These are phyloP conservation scores for Triplophysa yarkandensis DNA, from an alignment of 2,797 vertebrate genomes.

Conservation along the genomic window DNA sequence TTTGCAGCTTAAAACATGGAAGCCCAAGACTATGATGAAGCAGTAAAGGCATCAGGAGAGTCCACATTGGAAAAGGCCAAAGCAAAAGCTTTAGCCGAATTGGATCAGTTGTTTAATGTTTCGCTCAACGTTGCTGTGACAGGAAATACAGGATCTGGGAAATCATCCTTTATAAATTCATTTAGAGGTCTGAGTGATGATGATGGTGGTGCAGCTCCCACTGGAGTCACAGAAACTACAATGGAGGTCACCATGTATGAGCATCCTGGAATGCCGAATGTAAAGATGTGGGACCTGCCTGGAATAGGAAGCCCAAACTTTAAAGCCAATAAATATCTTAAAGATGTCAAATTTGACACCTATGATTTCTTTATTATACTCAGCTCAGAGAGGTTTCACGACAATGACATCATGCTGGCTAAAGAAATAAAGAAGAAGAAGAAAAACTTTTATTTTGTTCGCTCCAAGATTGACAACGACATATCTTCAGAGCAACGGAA, in stretches of 20 bases:
- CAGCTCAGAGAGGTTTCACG: conserved; percentile 37
- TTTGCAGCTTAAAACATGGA: conserved; percentile 43
- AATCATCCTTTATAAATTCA: conserved; percentile 56
- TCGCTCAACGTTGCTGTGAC: conserved; percentile 46
- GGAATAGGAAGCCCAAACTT: conserved; percentile 57
- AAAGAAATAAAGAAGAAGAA: conserved; percentile 45
- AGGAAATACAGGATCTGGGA: conserved; percentile 44
- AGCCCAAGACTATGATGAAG: conserved; percentile 21
- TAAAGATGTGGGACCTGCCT: conserved; percentile 57
- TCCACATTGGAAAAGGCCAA: conserved; percentile 26
- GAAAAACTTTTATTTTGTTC: conserved; percentile 55
- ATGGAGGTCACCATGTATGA: conserved; percentile 21
- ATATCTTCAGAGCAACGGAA: conserved; percentile 48
- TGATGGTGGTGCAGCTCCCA: conserved; percentile 37
- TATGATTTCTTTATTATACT: conserved; percentile 58
- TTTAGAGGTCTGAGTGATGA: conserved; percentile 34
- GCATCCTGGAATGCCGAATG: conserved; percentile 48
- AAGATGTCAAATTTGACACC: conserved; percentile 36
- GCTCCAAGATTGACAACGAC: conserved; percentile 54
- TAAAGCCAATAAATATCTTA: conserved; percentile 50
- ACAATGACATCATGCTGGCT: conserved; percentile 48
- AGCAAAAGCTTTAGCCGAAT: conserved; percentile 14
- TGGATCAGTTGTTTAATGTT: conserved; percentile 34
- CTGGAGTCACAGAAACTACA: conserved; percentile 52
- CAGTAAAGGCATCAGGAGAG: conserved; percentile 23